Evolutionary conservation across 30 jellyfish, hydroid and myxozoan genomes (phyloP), one percentile per base, ranked within the genome.

Genomic region (Haliclystus octoradiatus): DNA sequence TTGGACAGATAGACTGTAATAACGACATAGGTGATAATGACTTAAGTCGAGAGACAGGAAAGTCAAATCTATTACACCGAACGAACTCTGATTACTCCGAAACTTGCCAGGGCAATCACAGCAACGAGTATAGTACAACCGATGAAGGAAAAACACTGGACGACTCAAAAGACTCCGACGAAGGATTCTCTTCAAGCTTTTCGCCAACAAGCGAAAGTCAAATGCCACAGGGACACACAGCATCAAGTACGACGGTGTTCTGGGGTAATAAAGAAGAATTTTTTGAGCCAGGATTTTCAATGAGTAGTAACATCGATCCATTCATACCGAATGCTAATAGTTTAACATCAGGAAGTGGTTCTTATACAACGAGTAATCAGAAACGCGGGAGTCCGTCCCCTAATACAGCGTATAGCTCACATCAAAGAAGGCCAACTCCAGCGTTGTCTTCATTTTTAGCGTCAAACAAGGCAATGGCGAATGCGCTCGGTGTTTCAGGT

Each of bases 111-210:
- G 57, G 57, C 57, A 40, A 40, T 40, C 57, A 40, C 57, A 40
- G 57, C 57, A 9, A 9, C 19, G 57, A 82, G 50, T 62, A 75
- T 50, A 40, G 81, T 13, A 52, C 80, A 33, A 30, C 92, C 33
- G 70, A 65, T 46, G 83, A 73, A 71, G 66, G 76, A 26, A 77
- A 69, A 62, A 93, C 62, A 51, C 77, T 91, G 65, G 88, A 91
- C 99, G 99, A 91, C 57, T 73, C 94, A 62, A 91, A 91, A 65
- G 99, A 91, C 65, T 75, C 94, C 1, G 99, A 91, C 94, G 99
- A 91, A 91, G 99, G 99, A 32, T 91, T 91, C 65, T 84, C 96
- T 81, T 91, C 99, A 28, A 84, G 96, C 26, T 91, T 91, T 70
- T 91, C 99, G 52, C 99, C 99, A 5, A 84, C 99, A 0, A 91